Evolutionary conservation across 2,797 vertebrate species (phyloP).

Genomic region (Rhincodon typus): DNA sequence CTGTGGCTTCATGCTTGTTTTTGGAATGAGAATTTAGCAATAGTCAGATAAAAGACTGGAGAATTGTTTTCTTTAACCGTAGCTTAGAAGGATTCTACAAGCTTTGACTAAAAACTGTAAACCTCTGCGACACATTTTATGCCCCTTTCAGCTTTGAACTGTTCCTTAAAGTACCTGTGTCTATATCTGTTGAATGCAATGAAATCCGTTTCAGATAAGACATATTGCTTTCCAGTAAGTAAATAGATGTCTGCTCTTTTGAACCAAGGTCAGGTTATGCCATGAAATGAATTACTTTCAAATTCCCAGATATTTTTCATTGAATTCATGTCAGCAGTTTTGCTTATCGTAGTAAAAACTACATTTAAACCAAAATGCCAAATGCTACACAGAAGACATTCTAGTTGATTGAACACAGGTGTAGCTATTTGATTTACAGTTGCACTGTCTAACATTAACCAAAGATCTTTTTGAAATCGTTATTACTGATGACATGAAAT

Average conservation of each 20-base stretch:
- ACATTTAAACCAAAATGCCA: slow-evolving; percentile 61
- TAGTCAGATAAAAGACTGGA: not conserved
- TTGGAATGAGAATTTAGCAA: not conserved
- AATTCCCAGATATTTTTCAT: slow-evolving; percentile 55
- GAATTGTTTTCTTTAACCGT: not conserved
- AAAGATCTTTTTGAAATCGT: slow-evolving; percentile 91
- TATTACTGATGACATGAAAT: slow-evolving; percentile 92
- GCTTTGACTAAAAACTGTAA: slow-evolving; percentile 24
- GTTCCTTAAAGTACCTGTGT: slow-evolving; percentile 41
- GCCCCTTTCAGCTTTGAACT: slow-evolving; percentile 44
- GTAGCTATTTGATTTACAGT: slow-evolving; percentile 81
- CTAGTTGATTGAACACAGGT: slow-evolving; percentile 80
- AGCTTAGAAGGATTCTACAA: not conserved
- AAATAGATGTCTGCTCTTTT: slow-evolving; percentile 57
- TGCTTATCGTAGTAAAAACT: slow-evolving; percentile 68
- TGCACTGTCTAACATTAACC: slow-evolving; percentile 77
- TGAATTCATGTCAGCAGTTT: slow-evolving; percentile 71
- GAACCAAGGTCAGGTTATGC: slow-evolving; percentile 57
- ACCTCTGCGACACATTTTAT: slow-evolving; percentile 42
- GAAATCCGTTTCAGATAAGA: slow-evolving; percentile 41
- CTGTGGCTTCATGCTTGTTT: not conserved
- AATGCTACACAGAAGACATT: slow-evolving; percentile 57
- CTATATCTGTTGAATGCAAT: slow-evolving; percentile 40
- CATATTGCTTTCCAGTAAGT: slow-evolving; percentile 47
- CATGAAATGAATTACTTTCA: slow-evolving; percentile 70